Evolutionary conservation across 1,140 invertebrate species (phyloP).

Genomic region (Lasaia peninsularis): DNA sequence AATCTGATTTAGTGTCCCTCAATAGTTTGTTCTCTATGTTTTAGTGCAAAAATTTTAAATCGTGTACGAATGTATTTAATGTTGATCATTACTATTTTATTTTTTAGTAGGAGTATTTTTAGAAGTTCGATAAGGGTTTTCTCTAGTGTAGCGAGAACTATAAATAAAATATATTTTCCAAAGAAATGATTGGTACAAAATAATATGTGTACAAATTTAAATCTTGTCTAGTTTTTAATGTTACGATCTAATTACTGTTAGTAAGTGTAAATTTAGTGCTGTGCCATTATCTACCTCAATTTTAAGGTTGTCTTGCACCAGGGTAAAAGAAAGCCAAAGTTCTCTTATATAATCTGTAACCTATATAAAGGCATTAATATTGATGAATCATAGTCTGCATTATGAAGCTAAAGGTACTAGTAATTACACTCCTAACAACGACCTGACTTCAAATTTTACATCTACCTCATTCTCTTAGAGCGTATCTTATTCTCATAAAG

Average conservation of each 20-base stretch:
- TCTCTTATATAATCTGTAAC: conserved; percentile 25
- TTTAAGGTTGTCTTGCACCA: conserved; percentile 47
- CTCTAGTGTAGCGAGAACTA: conserved; percentile 37
- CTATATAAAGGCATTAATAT: conserved; percentile 18
- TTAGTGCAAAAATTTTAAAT: conserved; percentile 53
- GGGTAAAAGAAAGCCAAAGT: conserved; percentile 70
- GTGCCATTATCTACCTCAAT: conserved; percentile 73
- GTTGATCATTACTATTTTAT: conserved; percentile 77
- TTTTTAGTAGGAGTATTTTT: conserved; percentile 46
- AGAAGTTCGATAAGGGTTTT: conserved; percentile 48
- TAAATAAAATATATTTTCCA: conserved; percentile 58
- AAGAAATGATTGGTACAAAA: conserved; percentile 76
- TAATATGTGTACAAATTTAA: conserved; percentile 68
- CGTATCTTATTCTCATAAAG: no score
- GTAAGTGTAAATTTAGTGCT: conserved; percentile 59
- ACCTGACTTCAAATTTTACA: no score
- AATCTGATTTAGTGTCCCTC: conserved; percentile 45
- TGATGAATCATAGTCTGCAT: conserved; percentile 10
- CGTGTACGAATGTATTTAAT: conserved; percentile 60
- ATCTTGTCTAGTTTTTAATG: conserved; percentile 60
- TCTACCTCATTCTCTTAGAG: no score
- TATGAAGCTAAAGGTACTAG: no score
- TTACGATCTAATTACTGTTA: conserved; percentile 67
- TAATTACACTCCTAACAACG: no score
- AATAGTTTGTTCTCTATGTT: conserved; percentile 52